These are phyloP conservation scores for Eudasyphora cyanicolor DNA, from an alignment of 2,888 invertebrate species.

Conservation along the genomic window DNA sequence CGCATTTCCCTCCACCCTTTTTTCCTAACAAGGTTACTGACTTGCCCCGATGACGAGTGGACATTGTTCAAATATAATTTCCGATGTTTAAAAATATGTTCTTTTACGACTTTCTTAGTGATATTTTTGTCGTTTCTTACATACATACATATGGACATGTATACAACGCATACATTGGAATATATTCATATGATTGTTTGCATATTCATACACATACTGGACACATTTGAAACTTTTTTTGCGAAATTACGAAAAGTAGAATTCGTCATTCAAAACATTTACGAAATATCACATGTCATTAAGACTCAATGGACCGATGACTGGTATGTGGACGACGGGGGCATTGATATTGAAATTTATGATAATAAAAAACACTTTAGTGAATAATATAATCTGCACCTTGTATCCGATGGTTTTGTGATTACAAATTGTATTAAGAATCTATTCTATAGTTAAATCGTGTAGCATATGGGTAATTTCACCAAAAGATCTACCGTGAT, in stretches of 20 bases:
- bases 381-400: no score
- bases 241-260: not conserved
- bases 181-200: no score
- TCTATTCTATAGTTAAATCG: no score
- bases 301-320: not conserved
- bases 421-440: no score
- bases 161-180: no score
- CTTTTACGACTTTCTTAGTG: slow-evolving; percentile 1
- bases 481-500: no score
- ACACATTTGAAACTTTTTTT: not conserved
- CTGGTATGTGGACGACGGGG: no score
- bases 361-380: not conserved
- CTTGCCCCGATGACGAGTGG: not conserved
- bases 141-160: not conserved
- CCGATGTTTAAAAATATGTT: not conserved
- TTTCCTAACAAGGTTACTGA: not conserved
- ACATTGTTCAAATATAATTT: no score
- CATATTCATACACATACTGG: not conserved
- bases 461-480: no score
- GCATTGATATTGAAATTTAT: slow-evolving; percentile 1
- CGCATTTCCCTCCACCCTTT: not conserved
- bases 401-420: no score
- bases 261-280: not conserved
- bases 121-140: not conserved
- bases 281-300: not conserved